These are phyloP conservation scores for Pocillopora grandis DNA, from an alignment of 92 coral and sea anemone species.

Conservation along the genomic window DNA sequence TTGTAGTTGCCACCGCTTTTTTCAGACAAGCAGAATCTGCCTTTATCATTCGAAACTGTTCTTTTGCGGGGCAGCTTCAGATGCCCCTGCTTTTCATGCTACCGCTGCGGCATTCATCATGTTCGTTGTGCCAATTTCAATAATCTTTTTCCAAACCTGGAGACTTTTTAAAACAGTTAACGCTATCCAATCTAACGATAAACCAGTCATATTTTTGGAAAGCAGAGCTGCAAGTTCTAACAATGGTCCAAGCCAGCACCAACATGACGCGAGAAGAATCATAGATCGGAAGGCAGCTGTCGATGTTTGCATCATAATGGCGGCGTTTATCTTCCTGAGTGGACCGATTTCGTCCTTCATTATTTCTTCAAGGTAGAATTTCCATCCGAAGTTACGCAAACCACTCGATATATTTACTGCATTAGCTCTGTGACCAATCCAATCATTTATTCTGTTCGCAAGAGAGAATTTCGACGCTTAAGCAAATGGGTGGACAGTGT, in stretches of 20 bases:
- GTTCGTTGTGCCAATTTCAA: background rate
- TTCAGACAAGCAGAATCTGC: background rate
- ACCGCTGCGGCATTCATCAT: background rate
- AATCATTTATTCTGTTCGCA: background rate
- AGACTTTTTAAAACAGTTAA: background rate
- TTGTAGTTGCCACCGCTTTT: too few relatives aligned
- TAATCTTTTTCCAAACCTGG: background rate
- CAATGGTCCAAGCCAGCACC: background rate
- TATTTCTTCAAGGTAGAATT: background rate
- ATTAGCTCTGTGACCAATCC: background rate
- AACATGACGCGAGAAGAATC: background rate
- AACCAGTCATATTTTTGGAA: too few relatives aligned
- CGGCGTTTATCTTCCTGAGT: conserved; percentile 10
- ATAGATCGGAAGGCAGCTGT: conserved; percentile 14
- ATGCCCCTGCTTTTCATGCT: background rate
- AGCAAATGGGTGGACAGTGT: background rate
- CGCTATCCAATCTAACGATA: background rate
- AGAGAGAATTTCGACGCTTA: background rate
- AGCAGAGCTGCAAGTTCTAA: background rate
- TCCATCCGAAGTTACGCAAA: background rate
- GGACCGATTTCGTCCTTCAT: too few relatives aligned
- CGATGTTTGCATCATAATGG: conserved; percentile 1
- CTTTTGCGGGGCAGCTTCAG: background rate
- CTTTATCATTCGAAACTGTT: background rate
- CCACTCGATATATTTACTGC: background rate